These are phyloP conservation scores for Embidobia sp. DNA, from an alignment of 2,888 invertebrate genomes.

Conservation along the genomic window DNA sequence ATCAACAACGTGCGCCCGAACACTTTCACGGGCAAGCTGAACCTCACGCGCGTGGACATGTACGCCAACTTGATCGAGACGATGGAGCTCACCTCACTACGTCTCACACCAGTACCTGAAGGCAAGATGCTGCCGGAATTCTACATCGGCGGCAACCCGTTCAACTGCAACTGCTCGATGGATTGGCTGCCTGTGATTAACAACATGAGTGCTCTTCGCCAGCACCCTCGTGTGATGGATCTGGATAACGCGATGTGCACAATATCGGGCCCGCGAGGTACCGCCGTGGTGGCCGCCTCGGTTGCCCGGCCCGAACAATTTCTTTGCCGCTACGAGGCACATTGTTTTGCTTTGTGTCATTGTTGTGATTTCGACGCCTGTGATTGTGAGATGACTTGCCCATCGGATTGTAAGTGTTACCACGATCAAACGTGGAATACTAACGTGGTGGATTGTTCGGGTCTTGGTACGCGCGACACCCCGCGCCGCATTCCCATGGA, in stretches of 20 bases:
- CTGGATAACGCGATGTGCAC: slow-evolving; percentile 93
- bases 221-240: slow-evolving; percentile 94
- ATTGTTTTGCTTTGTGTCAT: slow-evolving; percentile 96
- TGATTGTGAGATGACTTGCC: slow-evolving; percentile 98
- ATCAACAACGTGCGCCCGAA: slow-evolving; percentile 91
- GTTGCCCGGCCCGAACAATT: slow-evolving; percentile 92
- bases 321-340: slow-evolving; percentile 94
- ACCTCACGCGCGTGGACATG: slow-evolving; percentile 93
- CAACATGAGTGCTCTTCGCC: slow-evolving; percentile 90
- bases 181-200: slow-evolving; percentile 96
- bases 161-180: slow-evolving; percentile 97
- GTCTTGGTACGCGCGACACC: slow-evolving; percentile 88
- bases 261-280: slow-evolving; percentile 91
- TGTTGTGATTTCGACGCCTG: slow-evolving; percentile 98
- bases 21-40: slow-evolving; percentile 92
- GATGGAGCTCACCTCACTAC: slow-evolving; percentile 90
- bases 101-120: slow-evolving; percentile 88
- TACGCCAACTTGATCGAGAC: slow-evolving; percentile 93
- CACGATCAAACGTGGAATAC: slow-evolving; percentile 97
- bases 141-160: slow-evolving; percentile 95
- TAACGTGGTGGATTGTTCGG: slow-evolving; percentile 95
- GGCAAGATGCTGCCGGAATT: slow-evolving; percentile 92
- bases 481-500: slow-evolving; percentile 96
- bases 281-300: slow-evolving; percentile 89
- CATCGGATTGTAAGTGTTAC: slow-evolving; percentile 95